Evolutionary conservation across 2,113 vertebrate genomes (phyloP).

Genomic region (Ictalurus punctatus): DNA sequence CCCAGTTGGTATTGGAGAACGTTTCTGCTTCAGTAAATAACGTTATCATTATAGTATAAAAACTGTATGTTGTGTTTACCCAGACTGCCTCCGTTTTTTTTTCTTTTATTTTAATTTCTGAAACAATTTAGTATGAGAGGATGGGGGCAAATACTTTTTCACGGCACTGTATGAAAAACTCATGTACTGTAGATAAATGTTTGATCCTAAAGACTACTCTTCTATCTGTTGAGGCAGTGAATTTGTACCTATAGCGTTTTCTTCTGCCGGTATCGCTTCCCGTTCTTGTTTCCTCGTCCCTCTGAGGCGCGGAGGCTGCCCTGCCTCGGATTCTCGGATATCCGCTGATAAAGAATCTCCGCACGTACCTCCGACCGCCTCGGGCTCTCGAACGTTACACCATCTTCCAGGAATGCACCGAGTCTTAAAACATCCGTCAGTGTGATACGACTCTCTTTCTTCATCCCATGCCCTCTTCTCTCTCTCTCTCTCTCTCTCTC

Average conservation of each 20-base stretch:
- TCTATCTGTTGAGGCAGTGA: not conserved
- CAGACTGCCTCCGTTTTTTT: too few species aligned
- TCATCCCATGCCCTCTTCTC: not conserved
- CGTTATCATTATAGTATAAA: too few species aligned
- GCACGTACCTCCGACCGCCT: not conserved
- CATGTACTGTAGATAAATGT: not conserved
- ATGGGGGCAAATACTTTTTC: too few species aligned
- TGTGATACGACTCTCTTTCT: not conserved
- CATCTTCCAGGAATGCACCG: not conserved
- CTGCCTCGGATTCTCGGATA: not conserved
- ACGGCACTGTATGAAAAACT: too few species aligned
- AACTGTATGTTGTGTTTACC: too few species aligned
- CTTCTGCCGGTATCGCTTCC: not conserved
- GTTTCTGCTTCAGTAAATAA: too few species aligned
- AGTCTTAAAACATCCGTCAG: constrained; percentile 3
- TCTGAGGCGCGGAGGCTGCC: not conserved
- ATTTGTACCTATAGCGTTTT: not conserved
- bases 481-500: not conserved
- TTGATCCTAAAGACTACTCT: not conserved
- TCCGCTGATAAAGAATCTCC: not conserved
- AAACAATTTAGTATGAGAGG: too few species aligned
- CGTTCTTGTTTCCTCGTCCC: not conserved
- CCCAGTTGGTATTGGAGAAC: too few species aligned
- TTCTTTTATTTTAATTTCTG: too few species aligned
- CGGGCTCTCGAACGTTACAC: not conserved